Conservation (phyloP, 2,888 invertebrate genomes). For the Torymus aiolomorphi region DNA sequence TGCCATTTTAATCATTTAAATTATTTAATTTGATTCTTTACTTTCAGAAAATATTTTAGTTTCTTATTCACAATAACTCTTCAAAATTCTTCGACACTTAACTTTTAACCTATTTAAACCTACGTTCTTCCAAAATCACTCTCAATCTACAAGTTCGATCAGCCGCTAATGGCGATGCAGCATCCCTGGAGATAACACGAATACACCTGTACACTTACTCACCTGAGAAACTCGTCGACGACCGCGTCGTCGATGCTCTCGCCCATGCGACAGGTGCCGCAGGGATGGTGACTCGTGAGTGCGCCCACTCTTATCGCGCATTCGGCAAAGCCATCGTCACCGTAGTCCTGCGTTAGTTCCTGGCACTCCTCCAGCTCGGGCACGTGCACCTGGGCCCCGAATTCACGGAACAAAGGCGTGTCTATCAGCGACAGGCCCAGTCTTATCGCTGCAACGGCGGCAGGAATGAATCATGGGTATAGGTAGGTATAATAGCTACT, state of each 20-base stretch:
- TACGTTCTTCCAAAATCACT: no score
- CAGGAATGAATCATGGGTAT: no score
- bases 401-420: constrained; percentile 78
- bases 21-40: no score
- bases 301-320: constrained; percentile 81
- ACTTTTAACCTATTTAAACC: no score
- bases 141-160: no score
- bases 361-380: constrained; percentile 81
- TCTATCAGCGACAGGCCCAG: constrained; percentile 78
- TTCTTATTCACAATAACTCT: no score
- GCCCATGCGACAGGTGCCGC: constrained; percentile 87
- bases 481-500: no score
- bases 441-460: constrained; percentile 77
- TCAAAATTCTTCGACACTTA: no score
- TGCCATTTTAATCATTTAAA: no score
- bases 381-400: constrained; percentile 82
- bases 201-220: constrained; percentile 14
- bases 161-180: no score
- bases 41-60: no score
- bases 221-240: constrained; percentile 83
- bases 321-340: constrained; percentile 79
- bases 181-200: no score
- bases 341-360: constrained; percentile 76
- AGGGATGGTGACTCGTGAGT: constrained; percentile 87
- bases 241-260: constrained; percentile 76